Percentiles rank a stretch among this genome's conserved stretches.
Evolutionary conservation across 2,888 invertebrate genomes (phyloP).

Genomic region (Sclerodermus sp.): DNA sequence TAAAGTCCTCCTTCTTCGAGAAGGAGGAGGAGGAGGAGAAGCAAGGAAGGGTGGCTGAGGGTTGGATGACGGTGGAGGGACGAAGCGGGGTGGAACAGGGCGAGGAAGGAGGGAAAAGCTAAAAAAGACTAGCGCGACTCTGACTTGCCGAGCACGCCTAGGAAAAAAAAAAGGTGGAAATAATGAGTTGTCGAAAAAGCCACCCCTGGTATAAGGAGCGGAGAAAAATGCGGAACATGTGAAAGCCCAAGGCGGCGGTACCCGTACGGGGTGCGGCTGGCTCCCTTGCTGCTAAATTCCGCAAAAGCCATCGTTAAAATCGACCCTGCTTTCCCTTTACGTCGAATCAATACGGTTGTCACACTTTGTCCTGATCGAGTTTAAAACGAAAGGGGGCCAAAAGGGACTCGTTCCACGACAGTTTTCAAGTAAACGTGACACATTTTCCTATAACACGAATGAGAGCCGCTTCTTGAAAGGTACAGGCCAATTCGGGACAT

Average conservation of each 20-base stretch:
- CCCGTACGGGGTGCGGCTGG: no score
- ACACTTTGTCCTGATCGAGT: conserved; percentile 2
- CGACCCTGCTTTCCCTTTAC: conserved; percentile 9
- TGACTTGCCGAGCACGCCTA: no score
- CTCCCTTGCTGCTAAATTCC: not conserved
- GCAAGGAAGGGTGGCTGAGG: no score
- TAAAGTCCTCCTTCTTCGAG: not conserved
- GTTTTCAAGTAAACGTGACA: not conserved
- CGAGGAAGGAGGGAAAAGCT: conserved; percentile 2
- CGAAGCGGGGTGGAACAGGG: not conserved
- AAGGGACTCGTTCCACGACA: no score
- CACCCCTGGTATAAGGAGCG: conserved; percentile 14
- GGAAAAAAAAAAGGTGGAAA: conserved; percentile 9
- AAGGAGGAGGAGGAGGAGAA: not conserved
- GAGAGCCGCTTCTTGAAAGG: not conserved
- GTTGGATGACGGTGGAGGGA: not conserved
- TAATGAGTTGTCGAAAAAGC: conserved; percentile 25
- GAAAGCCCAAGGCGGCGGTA: conserved; percentile 2
- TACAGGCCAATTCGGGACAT: not conserved
- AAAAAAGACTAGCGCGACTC: not conserved
- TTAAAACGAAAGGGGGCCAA: not conserved
- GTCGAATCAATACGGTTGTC: conserved; percentile 12
- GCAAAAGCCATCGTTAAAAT: conserved; percentile 8
- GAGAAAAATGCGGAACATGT: conserved; percentile 15
- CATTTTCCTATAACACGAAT: not conserved